These are phyloP conservation scores for Lagopus leucura DNA, from an alignment of 2,113 vertebrate species.

Conservation along the genomic window DNA sequence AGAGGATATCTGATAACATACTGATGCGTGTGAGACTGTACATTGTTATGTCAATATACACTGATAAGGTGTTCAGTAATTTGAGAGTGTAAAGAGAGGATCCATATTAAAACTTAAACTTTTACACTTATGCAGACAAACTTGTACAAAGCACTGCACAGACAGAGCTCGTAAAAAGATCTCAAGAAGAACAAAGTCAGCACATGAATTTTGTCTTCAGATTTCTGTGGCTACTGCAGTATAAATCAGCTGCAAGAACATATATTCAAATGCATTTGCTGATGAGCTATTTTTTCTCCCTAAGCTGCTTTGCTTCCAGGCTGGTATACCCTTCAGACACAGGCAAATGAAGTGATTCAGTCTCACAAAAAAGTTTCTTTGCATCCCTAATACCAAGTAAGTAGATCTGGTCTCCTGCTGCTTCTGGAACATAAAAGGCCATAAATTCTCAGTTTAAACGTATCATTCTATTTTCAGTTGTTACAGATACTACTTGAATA, in stretches of 20 bases:
- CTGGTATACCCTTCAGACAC: not conserved
- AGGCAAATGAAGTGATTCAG: slow-evolving; percentile 2
- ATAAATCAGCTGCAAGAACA: not conserved
- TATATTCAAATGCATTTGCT: not conserved
- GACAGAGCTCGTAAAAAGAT: not conserved
- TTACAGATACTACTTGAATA: not conserved
- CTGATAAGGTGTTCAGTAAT: not conserved
- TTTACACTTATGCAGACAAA: not conserved
- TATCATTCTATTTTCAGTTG: not conserved
- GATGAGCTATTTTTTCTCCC: slow-evolving; percentile 1
- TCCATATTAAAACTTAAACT: not conserved
- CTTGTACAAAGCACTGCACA: not conserved
- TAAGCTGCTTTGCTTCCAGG: not conserved
- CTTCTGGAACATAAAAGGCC: not conserved
- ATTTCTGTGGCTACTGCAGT: not conserved
- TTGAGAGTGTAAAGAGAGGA: not conserved
- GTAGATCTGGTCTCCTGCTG: not conserved
- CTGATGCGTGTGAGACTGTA: not conserved
- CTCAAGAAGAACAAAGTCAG: not conserved
- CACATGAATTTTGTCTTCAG: not conserved
- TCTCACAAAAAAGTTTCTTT: not conserved
- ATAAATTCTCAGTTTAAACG: not conserved
- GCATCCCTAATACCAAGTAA: not conserved
- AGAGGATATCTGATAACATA: not conserved
- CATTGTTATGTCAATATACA: not conserved